Evolutionary conservation across 2,113 vertebrate species (phyloP).

Genomic region (Engystomops pustulosus): DNA sequence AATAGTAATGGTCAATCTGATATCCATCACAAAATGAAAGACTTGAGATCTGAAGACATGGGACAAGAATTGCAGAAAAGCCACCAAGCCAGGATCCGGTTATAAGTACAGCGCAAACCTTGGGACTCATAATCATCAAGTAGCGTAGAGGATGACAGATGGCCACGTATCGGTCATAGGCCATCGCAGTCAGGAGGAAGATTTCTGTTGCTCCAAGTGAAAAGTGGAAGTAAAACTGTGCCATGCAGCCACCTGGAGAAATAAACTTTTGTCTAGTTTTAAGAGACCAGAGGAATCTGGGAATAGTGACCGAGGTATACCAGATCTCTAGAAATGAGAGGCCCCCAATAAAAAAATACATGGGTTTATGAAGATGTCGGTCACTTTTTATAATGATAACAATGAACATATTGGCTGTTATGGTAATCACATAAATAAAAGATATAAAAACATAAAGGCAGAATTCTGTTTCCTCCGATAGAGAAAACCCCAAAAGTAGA

Average conservation of each 20-base stretch:
- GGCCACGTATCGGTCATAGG: conserved; percentile 35
- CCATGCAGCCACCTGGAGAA: not conserved
- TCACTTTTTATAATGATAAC: conserved; percentile 10
- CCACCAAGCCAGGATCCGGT: conserved; percentile 5
- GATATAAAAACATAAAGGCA: not conserved
- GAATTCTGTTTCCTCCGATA: not conserved
- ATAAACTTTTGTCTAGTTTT: not conserved
- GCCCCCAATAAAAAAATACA: conserved; percentile 45
- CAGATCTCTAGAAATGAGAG: conserved; percentile 49
- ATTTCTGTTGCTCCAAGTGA: conserved; percentile 31
- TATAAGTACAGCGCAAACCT: not conserved
- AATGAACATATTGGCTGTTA: conserved; percentile 17
- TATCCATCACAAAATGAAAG: conserved; percentile 10
- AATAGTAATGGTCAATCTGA: conserved; percentile 43
- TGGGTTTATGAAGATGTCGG: not conserved
- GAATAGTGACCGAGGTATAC: conserved; percentile 40
- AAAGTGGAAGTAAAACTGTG: conserved; percentile 4
- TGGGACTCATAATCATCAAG: conserved; percentile 3
- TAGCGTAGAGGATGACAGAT: conserved; percentile 8
- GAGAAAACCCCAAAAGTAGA: conserved; percentile 30
- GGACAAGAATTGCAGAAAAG: not conserved
- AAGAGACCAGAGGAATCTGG: conserved; percentile 29
- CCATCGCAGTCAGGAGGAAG: conserved; percentile 23
- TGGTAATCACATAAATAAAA: conserved; percentile 9
- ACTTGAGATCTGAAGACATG: conserved; percentile 23